Evolutionary conservation across 2,888 invertebrate species (phyloP), one percentile per base, ranked within the genome.

Genomic region (Drosophila barbarae): DNA sequence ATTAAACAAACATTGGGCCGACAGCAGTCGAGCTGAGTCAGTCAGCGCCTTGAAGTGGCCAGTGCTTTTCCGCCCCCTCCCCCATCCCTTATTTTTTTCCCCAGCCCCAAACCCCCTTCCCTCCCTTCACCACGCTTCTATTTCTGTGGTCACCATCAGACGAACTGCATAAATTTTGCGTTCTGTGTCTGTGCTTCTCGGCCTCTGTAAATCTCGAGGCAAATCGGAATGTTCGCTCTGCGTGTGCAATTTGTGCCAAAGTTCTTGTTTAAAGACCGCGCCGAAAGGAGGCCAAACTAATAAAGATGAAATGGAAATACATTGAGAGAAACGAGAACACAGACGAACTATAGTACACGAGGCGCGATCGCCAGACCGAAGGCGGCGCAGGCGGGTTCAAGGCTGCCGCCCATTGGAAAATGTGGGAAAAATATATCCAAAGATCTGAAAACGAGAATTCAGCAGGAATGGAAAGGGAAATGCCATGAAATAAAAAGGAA

Each of bases 11-110:
- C 80, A 76, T 61, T 64, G 67, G 72, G 32, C 72, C 50, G 72
- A 67, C 78, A 76, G 72, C 59, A 74, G 69, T 57, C 76, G 60
- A 61, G 73, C 77, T 79, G 60, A 71, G 56, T 64, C 55, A 66
- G 57, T 67, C 66, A 68, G 53, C 69, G 80, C 77, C 83, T 83
- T 83, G 77, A 77, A 77, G 83, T 80, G 74, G 61, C 69, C 82
- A 67, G 44, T 55, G 51, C 58, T 60, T 57, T 34, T n/a, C 60
- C 26, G 23, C 38, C 39, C 15, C 47, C 18, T 6, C 26, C 34
- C 21, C 12, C 49, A n/a, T 7, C 34, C 34, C 35, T 26, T 15
- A 42, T 26, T 42, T 26, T 42, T 5, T 23, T 7, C 47, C 10
- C 3, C n/a, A n/a, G n/a, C n/a, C n/a, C n/a, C n/a, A n/a, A n/a